Percentiles rank a stretch among this genome's conserved stretches.
phyloP scores from a whole-genome alignment of 2,888 invertebrate species.

The Tridacna crocea region DNA sequence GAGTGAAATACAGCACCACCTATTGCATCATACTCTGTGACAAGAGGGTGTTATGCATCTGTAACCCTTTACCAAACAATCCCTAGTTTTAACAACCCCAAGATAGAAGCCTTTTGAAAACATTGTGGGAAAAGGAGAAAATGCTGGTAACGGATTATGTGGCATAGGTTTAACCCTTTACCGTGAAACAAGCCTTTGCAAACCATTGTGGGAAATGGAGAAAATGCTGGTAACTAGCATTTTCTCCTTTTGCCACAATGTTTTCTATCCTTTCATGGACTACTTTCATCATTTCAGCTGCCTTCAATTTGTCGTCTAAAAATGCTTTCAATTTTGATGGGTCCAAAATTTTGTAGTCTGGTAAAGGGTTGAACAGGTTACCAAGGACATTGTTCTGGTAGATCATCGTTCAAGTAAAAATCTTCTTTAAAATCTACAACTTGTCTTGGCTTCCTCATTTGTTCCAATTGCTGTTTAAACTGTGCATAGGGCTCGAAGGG shows the following conservation, averaged over 20 bases:
- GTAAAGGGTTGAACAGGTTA: background rate
- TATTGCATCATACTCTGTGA: too few relatives aligned
- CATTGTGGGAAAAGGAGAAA: too few relatives aligned
- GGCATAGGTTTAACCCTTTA: background rate
- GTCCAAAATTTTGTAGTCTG: background rate
- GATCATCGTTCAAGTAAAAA: conserved; percentile 7
- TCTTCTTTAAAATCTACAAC: conserved; percentile 1
- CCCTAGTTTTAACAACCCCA: too few relatives aligned
- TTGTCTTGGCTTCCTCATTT: background rate
- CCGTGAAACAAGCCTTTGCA: background rate
- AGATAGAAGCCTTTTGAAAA: too few relatives aligned
- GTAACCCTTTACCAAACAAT: too few relatives aligned
- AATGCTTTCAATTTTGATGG: background rate
- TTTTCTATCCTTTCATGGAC: background rate
- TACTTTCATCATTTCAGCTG: background rate
- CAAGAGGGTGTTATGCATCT: too few relatives aligned
- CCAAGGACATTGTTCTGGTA: conserved; percentile 13
- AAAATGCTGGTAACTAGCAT: conserved; percentile 3
- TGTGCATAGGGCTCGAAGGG: background rate
- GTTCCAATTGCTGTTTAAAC: background rate
- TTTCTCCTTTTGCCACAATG: conserved; percentile 7
- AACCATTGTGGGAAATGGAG: conserved; percentile 12
- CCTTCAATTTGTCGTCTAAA: background rate
- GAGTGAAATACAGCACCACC: too few relatives aligned
- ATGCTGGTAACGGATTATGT: too few relatives aligned